Base-by-base conservation (phyloP, 1,140 invertebrate species). In the Caerostris darwini region DNA sequence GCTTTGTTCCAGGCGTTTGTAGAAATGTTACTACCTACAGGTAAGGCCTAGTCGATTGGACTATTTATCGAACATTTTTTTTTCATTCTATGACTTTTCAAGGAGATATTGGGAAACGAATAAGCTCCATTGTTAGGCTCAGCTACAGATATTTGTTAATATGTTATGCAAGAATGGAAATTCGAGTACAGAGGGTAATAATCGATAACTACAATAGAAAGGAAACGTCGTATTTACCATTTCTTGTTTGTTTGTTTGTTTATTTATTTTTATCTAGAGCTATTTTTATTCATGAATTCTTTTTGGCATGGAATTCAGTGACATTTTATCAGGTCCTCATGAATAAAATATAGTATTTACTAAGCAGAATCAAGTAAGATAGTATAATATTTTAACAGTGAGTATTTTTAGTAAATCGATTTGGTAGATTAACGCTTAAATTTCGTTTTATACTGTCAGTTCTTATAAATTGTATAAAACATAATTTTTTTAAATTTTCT, bases 101-200 rank as follows among this genome's bases (percentile, higher is more conserved):
- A 77, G 71, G 71, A 77, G 71, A 17, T 77, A 77, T 77, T 77
- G 71, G 71, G 19, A 77, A 77, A 77, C 50, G 71, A 77, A 77
- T 77, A 77, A 77, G 71, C 7, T 5, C 71, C 71, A 53, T 77
- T 77, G 71, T 77, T 77, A 77, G 34, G 34, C 8, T 12, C 34
- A 50, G 19, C 71, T 7, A 34, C 71, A 50, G 71, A 77, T 77
- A 77, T 77, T 77, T 77, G 71, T 53, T 77, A 77, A 77, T 77
- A 77, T 77, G 71, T 34, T 50, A 77, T 77, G 71, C 71, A 77
- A 77, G 71, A 77, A 77, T 77, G 34, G 71, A 77, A 77, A 77
- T 77, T 77, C 71, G 50, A 77, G 71, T 77, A 53, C 34, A 34
- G 19, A 4, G 6, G 50, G 34, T 77, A 77, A 77, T 77, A 77